phyloP scores from a whole-genome alignment of 2,797 vertebrate genomes.

The Prunella strophiata region DNA sequence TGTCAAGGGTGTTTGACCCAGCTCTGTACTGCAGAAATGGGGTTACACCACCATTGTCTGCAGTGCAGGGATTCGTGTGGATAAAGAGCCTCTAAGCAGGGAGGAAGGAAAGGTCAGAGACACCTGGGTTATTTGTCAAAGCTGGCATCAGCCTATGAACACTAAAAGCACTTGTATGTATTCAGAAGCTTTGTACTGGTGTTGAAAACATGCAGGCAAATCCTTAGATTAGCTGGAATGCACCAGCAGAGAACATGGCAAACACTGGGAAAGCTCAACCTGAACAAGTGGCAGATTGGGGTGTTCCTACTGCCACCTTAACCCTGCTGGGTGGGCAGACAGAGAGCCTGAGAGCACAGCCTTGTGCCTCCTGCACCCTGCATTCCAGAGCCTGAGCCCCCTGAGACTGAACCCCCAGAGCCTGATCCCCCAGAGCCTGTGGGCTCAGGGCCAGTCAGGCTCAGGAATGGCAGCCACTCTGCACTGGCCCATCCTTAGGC shows the following conservation, averaged over 20 bases:
- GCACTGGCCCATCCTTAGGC: fast-evolving
- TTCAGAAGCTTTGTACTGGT: background rate
- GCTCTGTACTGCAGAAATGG: background rate
- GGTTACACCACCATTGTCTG: background rate
- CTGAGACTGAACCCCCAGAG: too few species aligned
- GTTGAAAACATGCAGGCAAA: background rate
- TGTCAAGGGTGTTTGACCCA: fast-evolving
- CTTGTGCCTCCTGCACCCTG: fast-evolving
- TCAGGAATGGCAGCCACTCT: fast-evolving
- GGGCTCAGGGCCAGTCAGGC: fast-evolving
- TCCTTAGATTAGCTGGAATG: background rate
- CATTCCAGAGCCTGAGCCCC: background rate
- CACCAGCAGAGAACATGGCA: background rate
- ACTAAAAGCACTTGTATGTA: background rate
- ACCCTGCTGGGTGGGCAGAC: background rate
- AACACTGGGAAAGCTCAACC: fast-evolving
- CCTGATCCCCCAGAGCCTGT: background rate
- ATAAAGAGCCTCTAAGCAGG: background rate
- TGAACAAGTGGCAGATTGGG: fast-evolving
- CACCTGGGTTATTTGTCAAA: background rate
- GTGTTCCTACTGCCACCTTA: fast-evolving
- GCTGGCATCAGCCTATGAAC: background rate
- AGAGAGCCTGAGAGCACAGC: too few species aligned
- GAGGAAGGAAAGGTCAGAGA: slow-evolving; percentile 29
- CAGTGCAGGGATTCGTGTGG: background rate